Percentiles rank a stretch among this genome's conserved stretches.
phyloP scores from a whole-genome alignment of 2,113 vertebrate species.

The Sander vitreus region DNA sequence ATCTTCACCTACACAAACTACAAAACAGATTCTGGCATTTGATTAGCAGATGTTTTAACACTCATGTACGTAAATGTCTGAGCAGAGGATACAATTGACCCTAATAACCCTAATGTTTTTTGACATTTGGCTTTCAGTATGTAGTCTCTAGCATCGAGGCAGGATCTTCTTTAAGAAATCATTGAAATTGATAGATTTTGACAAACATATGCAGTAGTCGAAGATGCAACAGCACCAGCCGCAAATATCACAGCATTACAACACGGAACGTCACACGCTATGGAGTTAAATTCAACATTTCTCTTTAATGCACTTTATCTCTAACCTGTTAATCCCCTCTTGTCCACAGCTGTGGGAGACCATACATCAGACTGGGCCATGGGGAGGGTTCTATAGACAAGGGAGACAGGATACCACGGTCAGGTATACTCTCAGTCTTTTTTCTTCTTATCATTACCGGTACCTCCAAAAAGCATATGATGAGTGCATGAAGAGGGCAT shows the following conservation, averaged over 20 bases:
- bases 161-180: neutral
- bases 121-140: no score
- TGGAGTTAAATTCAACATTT: constrained; percentile 4
- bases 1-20: neutral
- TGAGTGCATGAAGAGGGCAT: neutral
- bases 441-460: neutral
- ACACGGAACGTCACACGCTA: neutral
- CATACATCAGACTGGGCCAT: constrained; percentile 87
- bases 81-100: neutral
- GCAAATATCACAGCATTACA: neutral
- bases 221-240: neutral
- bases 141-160: neutral
- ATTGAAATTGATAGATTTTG: neutral
- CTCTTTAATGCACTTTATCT: constrained; percentile 11
- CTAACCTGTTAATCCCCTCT: constrained; percentile 24
- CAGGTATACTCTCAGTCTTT: constrained; percentile 82
- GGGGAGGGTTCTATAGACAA: constrained; percentile 85
- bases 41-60: neutral
- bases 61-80: neutral
- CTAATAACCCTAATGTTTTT: no score
- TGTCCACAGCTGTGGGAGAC: constrained; percentile 90
- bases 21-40: neutral
- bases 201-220: neutral
- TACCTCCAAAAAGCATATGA: neutral
- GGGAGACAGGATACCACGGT: constrained; percentile 83